Percentiles rank a stretch among this genome's conserved stretches.
Conservation (phyloP, 2,888 invertebrate genomes). For the Callimorpha dominula region DNA sequence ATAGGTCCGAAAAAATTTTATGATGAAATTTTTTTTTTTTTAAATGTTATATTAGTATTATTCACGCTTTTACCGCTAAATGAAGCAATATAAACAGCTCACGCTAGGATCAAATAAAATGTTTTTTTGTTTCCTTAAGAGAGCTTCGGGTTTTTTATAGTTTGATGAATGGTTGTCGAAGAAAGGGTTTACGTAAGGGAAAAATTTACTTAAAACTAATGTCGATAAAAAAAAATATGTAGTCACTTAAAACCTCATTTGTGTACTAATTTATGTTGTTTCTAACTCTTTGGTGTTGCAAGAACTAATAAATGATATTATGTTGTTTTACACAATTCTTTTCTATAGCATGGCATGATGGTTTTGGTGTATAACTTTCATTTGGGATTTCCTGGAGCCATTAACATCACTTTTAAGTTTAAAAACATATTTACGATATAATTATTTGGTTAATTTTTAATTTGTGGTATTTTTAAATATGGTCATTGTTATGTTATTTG, state of each 20-base stretch:
- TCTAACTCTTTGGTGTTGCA: conserved; percentile 26
- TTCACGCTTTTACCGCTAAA: too few species aligned
- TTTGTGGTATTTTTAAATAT: neutral
- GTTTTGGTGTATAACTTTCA: conserved; percentile 58
- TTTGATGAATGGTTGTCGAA: neutral
- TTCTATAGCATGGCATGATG: conserved; percentile 64
- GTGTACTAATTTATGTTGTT: conserved; percentile 17
- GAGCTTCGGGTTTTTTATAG: too few species aligned
- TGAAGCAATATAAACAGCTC: too few species aligned
- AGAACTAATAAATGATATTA: conserved; percentile 23
- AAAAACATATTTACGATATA: neutral
- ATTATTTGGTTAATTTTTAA: neutral
- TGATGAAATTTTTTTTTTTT: too few species aligned
- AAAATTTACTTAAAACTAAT: neutral
- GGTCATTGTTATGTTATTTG: neutral
- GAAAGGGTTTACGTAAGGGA: neutral
- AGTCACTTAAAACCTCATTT: conserved; percentile 4
- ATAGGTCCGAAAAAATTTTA: too few species aligned
- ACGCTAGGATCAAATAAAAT: too few species aligned
- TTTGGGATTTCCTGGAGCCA: conserved; percentile 21
- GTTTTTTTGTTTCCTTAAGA: too few species aligned
- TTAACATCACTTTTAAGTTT: conserved; percentile 17
- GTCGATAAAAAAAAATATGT: neutral
- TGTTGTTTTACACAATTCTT: conserved; percentile 6
- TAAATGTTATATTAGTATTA: too few species aligned